Base-by-base conservation (phyloP, 2,113 vertebrate species). In the Pardalotus punctatus region DNA sequence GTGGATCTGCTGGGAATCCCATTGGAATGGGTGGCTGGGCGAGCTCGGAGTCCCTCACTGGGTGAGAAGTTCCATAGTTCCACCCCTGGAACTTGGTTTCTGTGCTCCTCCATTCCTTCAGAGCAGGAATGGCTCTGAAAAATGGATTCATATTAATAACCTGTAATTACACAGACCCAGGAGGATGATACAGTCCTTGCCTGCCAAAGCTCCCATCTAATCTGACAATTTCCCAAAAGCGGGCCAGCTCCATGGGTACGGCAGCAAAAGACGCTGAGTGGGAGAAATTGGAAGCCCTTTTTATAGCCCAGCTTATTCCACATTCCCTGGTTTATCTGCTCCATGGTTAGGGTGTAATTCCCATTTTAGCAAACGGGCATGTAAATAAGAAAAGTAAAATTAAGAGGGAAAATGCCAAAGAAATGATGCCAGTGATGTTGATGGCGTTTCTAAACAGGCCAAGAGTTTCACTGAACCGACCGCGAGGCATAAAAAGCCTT, bases 21-120 rank as follows among this genome's bases (percentile, higher is more conserved):
- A 1, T 3, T 5, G 40, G 51, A 27, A 22, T 0, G 3, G 70
- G 70, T 1, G 27, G 21, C 60, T 29, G 1, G 18, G 0, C 0
- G 2, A 22, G 81, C 82, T 2, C 57, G 0, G 22, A 10, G 3
- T 12, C 9, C 5, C 45, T 21, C 5, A 2, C 50, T 5, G 56
- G 27, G 18, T 5, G 28, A 4, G 35, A 0, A 31, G 71, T 62
- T 90, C n/a, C 4, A 0, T 7, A 0, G 24, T 16, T 3, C 77
- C 84, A 28, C 3, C 61, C 3, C 4, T n/a, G 0, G 12, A 27
- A 38, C 71, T 45, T 40, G 21, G 1, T 14, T 56, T 50, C 23
- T 8, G 8, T 6, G 7, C 9, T 24, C 18, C 47, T 48, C 23
- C 47, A 23, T 48, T 48, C 47, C 47, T 48, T 23, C 4, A 23